These are phyloP conservation scores for Etheostoma cragini DNA, from an alignment of 2,113 vertebrate genomes.

Conservation along the genomic window DNA sequence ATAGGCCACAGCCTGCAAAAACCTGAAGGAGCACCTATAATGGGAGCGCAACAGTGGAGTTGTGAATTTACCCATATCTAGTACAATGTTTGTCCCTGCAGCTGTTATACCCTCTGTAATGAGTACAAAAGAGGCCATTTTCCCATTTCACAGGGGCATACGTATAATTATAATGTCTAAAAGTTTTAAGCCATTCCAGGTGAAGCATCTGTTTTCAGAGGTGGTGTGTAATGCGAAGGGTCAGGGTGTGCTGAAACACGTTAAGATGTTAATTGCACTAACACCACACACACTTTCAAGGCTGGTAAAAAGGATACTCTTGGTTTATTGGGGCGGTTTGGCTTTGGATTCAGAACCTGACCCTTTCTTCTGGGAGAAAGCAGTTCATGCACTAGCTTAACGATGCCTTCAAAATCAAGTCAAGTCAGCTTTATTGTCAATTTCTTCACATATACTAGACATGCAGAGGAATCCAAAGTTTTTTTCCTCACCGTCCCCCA, in stretches of 20 bases:
- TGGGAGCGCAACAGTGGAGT: background rate
- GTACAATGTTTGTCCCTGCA: slow-evolving; percentile 6
- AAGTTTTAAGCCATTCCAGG: slow-evolving; percentile 55
- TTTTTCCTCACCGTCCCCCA: too few relatives aligned
- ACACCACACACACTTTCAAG: slow-evolving; percentile 43
- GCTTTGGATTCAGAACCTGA: slow-evolving; percentile 64
- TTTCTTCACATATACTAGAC: too few relatives aligned
- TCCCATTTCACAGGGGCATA: slow-evolving; percentile 10
- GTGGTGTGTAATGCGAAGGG: slow-evolving; percentile 66
- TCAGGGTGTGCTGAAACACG: slow-evolving; percentile 73
- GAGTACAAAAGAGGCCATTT: slow-evolving; percentile 14
- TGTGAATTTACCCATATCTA: background rate
- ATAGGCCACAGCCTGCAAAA: slow-evolving; percentile 31
- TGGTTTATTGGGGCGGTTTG: slow-evolving; percentile 69
- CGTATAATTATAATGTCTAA: slow-evolving; percentile 27
- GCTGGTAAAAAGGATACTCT: slow-evolving; percentile 68
- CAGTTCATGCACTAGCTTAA: slow-evolving; percentile 46
- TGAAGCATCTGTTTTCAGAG: slow-evolving; percentile 77
- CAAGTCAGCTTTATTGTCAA: too few relatives aligned
- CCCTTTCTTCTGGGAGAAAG: slow-evolving; percentile 52
- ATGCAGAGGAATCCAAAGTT: too few relatives aligned
- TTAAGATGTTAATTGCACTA: slow-evolving; percentile 74
- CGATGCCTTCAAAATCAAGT: slow-evolving; percentile 41
- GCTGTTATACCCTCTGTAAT: background rate
- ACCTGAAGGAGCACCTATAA: slow-evolving; percentile 35